Percentiles rank a stretch among this genome's conserved stretches.
Conservation (phyloP, 2,888 invertebrate species). For the Periphyllus acericola region DNA sequence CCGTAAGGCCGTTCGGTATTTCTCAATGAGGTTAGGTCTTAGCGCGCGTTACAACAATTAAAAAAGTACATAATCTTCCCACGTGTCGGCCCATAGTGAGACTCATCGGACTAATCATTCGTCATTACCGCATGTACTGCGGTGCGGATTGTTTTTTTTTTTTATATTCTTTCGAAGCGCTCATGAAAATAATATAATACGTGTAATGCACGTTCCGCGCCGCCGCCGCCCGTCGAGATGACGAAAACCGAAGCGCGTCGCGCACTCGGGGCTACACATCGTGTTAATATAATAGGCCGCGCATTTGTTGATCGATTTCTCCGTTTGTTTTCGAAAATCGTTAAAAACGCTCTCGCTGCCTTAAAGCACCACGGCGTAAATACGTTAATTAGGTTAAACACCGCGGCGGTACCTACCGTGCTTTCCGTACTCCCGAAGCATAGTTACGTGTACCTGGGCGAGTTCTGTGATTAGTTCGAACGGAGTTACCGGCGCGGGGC, state of each 20-base stretch:
- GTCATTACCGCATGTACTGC: not conserved
- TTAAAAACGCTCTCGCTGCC: not conserved
- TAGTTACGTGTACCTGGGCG: no score
- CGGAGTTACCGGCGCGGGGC: not conserved
- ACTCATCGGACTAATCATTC: no score
- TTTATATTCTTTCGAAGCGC: not conserved
- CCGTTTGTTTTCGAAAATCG: not conserved
- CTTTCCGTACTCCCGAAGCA: not conserved
- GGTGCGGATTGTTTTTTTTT: not conserved
- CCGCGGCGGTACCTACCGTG: not conserved
- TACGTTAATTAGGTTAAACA: conserved; percentile 13
- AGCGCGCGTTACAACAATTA: no score
- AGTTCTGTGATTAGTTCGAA: conserved; percentile 40
- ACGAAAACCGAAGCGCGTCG: not conserved
- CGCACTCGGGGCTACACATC: not conserved
- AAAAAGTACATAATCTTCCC: no score
- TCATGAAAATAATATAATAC: not conserved
- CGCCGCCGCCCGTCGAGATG: not conserved
- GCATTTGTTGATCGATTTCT: not conserved
- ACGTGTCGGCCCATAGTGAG: no score
- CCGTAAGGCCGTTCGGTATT: no score
- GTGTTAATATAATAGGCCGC: not conserved
- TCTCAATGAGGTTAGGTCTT: no score
- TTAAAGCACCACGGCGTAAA: not conserved
- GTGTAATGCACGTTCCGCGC: not conserved